Conservation (phyloP, 1,140 invertebrate genomes). For the Aporrectodea caliginosa region DNA sequence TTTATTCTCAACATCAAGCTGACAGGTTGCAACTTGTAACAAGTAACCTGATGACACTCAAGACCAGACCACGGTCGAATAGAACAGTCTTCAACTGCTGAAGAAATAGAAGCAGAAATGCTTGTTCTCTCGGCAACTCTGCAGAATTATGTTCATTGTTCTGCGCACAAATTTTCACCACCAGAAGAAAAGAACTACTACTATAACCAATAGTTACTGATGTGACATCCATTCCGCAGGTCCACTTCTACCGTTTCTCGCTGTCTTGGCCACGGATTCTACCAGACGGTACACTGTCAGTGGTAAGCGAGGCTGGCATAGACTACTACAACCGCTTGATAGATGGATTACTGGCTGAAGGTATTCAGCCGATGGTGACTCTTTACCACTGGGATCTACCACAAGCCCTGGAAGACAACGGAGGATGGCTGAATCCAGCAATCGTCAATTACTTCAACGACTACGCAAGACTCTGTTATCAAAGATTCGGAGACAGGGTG, state of each 20-base stretch:
- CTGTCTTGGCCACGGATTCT: slow-evolving; percentile 67
- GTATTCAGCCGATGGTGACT: slow-evolving; percentile 64
- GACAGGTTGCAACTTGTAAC: too few species aligned
- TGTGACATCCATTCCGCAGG: too few species aligned
- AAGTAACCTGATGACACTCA: too few species aligned
- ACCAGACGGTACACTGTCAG: slow-evolving; percentile 60
- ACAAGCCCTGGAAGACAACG: slow-evolving; percentile 52
- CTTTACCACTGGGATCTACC: slow-evolving; percentile 54
- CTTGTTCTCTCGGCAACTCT: too few species aligned
- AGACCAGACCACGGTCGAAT: too few species aligned
- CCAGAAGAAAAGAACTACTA: too few species aligned
- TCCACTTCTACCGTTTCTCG: slow-evolving; percentile 65
- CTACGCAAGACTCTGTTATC: slow-evolving; percentile 55
- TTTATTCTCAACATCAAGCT: too few species aligned
- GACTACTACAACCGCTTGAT: slow-evolving; percentile 66
- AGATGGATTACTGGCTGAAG: slow-evolving; percentile 60
- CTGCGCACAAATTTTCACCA: too few species aligned
- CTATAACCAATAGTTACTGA: too few species aligned
- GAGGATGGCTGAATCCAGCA: slow-evolving; percentile 59
- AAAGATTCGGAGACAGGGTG: slow-evolving; percentile 50
- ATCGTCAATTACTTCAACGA: slow-evolving; percentile 58
- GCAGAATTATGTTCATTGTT: too few species aligned
- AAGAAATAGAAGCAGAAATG: too few species aligned
- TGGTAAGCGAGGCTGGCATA: slow-evolving; percentile 64
- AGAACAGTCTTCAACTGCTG: too few species aligned